Evolutionary conservation across 2,113 vertebrate genomes (phyloP).

Genomic region (Sturnira hondurensis): DNA sequence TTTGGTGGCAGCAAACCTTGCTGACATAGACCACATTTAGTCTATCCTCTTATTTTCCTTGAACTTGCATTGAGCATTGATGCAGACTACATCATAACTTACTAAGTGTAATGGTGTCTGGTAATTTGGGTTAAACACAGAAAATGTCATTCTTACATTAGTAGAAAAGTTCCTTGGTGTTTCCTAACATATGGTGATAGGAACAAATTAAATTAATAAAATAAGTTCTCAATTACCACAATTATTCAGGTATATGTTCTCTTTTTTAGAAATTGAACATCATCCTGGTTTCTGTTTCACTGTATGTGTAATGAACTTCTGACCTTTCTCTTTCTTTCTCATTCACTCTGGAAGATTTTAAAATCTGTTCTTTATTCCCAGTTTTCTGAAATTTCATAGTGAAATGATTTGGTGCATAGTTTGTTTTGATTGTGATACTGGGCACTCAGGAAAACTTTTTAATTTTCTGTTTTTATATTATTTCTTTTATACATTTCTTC

Average conservation of each 20-base stretch:
- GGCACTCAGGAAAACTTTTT: neutral
- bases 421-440: neutral
- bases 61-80: neutral
- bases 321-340: slow-evolving; percentile 5
- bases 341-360: neutral
- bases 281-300: neutral
- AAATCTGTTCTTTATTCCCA: neutral
- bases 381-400: neutral
- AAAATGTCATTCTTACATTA: neutral
- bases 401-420: neutral
- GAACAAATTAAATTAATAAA: neutral
- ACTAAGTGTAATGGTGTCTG: neutral
- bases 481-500: neutral
- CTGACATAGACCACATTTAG: neutral
- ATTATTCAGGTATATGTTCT: neutral
- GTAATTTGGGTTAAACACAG: neutral
- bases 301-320: neutral
- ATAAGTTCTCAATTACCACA: neutral
- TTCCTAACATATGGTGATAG: neutral
- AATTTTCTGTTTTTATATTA: neutral
- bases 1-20: neutral
- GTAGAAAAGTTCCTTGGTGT: neutral
- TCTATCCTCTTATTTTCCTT: neutral
- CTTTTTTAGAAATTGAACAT: neutral
- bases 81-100: neutral